Base-by-base conservation (phyloP, 2,888 invertebrate species). In the Euclidia mi region DNA sequence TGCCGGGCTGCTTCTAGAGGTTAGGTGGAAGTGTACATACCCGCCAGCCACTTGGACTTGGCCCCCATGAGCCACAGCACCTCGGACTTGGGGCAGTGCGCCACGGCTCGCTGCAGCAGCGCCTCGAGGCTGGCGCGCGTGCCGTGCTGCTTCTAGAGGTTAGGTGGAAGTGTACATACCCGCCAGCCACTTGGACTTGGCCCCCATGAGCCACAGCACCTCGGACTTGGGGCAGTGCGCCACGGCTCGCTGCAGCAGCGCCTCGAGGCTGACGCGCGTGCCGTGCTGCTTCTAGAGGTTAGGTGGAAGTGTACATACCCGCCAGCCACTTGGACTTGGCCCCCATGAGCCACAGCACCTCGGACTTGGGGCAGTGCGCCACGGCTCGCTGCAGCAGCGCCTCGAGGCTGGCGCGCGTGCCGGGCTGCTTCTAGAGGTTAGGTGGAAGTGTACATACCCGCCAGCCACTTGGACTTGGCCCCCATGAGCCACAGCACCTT, bases 51-150 rank as follows among this genome's bases (percentile, higher is more conserved):
- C 86, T 99, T 99, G 0, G 99, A 99, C 91, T 99, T 99, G 11
- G 99, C 99, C 1, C 99, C 99, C 99, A 99, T 99, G 0, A 99
- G 95, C 99, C 99, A 99, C 2, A 99, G 95, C 0, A 99, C 98
- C 92, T 99, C 98, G 0, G 98, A 98, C 88, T 99, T 98, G 3
- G 99, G 99, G 91, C 99, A 99, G 90, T 99, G 98, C 0, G 98
- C 98, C 0, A 99, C 99, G 0, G 99, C 99, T 75, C 98, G 95
- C 85, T 99, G 98, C 45, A 99, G 91, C 18, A 99, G 87, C 0
- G 97, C 95, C 85, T 99, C 99, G 71, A 99, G 92, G 7, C 98
- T 98, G 71, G 99, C 98, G 20, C 99, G 92, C 0, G 98, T 97
- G 1, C 99, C 99, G 85, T 99, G 98, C 73, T 97, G 98, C 84